Percentiles rank a stretch among this genome's conserved stretches.
These are phyloP conservation scores for Calliphora vicina DNA, from an alignment of 1,140 invertebrate species.

Conservation along the genomic window DNA sequence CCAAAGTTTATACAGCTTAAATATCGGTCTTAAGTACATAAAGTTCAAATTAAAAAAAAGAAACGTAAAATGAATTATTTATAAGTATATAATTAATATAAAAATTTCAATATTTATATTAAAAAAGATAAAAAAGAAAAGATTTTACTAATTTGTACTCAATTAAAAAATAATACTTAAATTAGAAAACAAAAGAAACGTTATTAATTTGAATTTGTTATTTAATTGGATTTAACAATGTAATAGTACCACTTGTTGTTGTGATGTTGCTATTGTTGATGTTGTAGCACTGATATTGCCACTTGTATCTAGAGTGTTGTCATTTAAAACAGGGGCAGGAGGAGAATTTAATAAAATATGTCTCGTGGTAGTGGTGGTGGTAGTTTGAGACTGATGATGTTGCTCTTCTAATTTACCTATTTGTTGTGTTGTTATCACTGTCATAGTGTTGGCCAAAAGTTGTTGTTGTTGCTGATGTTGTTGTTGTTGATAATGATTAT, in stretches of 20 bases:
- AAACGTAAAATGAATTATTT: not conserved
- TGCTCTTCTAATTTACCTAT: constrained; percentile 39
- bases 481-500: constrained; percentile 1
- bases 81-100: not conserved
- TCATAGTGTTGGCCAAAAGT: constrained; percentile 49
- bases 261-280: constrained; percentile 41
- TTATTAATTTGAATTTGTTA: not conserved
- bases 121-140: not conserved
- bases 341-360: constrained; percentile 8
- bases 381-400: constrained; percentile 35
- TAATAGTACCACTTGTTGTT: constrained; percentile 44
- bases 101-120: not conserved
- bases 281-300: constrained; percentile 19
- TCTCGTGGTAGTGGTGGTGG: not conserved
- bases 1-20: too few species aligned
- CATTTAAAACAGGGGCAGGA: not conserved
- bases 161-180: not conserved
- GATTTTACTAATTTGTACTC: constrained; percentile 13
- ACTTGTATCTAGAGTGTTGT: not conserved
- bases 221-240: constrained; percentile 42
- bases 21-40: not conserved
- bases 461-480: constrained; percentile 41
- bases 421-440: constrained; percentile 51
- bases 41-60: not conserved
- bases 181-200: not conserved